A percentile compares a stretch with the other conserved stretches of the same genome.
Evolutionary conservation across 2,888 invertebrate species (phyloP).

Genomic region (Agelastica alni): DNA sequence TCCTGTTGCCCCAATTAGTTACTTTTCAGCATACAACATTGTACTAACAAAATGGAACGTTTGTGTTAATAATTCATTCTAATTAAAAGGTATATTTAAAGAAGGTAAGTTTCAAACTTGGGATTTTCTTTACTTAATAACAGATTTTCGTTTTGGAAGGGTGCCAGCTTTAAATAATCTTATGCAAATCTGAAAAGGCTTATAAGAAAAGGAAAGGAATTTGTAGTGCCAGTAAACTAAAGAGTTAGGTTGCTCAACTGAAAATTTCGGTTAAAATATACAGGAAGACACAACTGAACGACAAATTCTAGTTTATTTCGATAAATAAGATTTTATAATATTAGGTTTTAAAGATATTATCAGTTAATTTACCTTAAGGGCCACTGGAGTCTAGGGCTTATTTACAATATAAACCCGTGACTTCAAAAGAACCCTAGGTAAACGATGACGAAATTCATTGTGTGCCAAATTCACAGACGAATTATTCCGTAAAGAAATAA

Average conservation of each 20-base stretch:
- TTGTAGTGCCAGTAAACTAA: conserved; percentile 24
- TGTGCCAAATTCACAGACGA: too few species aligned
- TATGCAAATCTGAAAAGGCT: conserved; percentile 55
- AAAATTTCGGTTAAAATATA: conserved; percentile 13
- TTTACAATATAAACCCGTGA: too few species aligned
- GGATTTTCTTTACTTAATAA: conserved; percentile 45
- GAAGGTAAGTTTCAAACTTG: conserved; percentile 38
- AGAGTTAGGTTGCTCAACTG: conserved; percentile 25
- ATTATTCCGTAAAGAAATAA: too few species aligned
- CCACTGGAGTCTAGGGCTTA: too few species aligned
- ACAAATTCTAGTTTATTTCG: too few species aligned
- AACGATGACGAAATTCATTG: too few species aligned
- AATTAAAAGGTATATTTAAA: conserved; percentile 6
- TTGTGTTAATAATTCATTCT: neutral
- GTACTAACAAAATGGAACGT: neutral
- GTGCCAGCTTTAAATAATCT: conserved; percentile 57
- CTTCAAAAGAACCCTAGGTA: too few species aligned
- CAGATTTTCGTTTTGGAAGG: conserved; percentile 54
- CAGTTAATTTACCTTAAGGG: too few species aligned
- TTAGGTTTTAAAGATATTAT: too few species aligned
- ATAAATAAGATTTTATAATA: too few species aligned
- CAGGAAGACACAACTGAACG: conserved; percentile 8
- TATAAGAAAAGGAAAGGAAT: conserved; percentile 40
- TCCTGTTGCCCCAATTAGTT: too few species aligned
- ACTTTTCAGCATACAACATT: too few species aligned